phyloP scores from a whole-genome alignment of 1,140 invertebrate species.

The Trachymyrmex septentrionalis region DNA sequence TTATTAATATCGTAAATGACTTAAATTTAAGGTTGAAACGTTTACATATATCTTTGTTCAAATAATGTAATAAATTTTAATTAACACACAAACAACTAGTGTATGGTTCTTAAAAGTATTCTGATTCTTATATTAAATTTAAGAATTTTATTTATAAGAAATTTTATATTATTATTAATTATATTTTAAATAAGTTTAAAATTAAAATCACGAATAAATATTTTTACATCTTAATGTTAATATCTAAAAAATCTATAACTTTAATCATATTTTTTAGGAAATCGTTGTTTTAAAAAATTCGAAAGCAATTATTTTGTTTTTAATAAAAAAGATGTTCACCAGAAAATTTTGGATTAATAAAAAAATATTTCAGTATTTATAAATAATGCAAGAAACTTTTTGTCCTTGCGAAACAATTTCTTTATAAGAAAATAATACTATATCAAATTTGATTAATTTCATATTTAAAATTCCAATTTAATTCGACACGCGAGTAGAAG shows the following conservation, averaged over 20 bases:
- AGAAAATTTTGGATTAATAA: neutral
- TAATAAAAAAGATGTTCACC: neutral
- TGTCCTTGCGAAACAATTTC: neutral
- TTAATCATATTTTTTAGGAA: neutral
- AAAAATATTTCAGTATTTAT: neutral
- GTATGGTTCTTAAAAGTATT: too few relatives aligned
- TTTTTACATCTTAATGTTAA: neutral
- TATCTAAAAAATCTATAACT: neutral
- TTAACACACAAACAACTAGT: too few relatives aligned
- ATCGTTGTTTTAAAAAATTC: neutral
- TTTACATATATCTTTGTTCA: too few relatives aligned
- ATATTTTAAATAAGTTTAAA: neutral
- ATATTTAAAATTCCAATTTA: neutral
- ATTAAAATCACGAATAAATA: neutral
- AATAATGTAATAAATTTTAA: too few relatives aligned
- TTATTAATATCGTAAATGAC: too few relatives aligned
- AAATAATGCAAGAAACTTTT: neutral
- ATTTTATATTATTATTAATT: neutral
- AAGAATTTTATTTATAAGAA: neutral
- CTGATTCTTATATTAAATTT: neutral
- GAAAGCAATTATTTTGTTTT: neutral
- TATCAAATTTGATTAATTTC: neutral
- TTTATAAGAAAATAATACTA: neutral
- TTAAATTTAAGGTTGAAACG: too few relatives aligned
- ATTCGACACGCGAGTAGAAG: neutral